These are phyloP conservation scores for Colletes gigas DNA, from an alignment of 1,140 invertebrate species.

Conservation along the genomic window DNA sequence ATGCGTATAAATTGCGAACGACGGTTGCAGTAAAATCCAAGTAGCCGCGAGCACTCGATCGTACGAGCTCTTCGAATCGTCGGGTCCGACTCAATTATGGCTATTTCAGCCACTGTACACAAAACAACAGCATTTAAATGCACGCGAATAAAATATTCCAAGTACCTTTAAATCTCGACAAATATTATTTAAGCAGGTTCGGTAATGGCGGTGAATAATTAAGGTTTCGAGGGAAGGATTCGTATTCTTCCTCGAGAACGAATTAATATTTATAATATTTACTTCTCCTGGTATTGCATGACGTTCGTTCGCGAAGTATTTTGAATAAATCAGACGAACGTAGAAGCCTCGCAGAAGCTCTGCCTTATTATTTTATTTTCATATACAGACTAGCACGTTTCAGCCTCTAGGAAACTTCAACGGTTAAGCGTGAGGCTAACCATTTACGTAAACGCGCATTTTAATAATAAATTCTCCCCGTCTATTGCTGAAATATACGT, in stretches of 20 bases:
- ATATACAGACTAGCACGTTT: too few relatives aligned
- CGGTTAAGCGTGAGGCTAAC: neutral
- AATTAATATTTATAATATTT: neutral
- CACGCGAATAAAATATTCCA: neutral
- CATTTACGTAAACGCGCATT: neutral
- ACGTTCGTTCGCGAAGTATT: too few relatives aligned
- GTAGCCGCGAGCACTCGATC: neutral
- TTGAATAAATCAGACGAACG: neutral
- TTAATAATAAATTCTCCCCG: neutral
- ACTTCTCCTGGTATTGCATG: too few relatives aligned
- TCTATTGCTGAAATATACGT: neutral
- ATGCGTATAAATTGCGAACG: constrained; percentile 22
- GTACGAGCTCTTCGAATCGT: neutral
- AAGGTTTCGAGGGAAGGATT: too few relatives aligned
- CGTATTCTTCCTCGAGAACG: too few relatives aligned
- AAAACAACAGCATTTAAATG: neutral
- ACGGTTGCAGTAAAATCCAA: constrained; percentile 11
- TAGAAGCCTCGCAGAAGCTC: neutral
- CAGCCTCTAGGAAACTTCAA: neutral
- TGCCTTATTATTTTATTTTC: neutral
- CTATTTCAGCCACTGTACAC: neutral
- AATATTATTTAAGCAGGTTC: neutral
- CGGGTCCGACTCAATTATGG: neutral
- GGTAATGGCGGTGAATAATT: neutral
- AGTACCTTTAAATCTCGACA: neutral